Evolutionary conservation across 2,888 invertebrate genomes (phyloP), one percentile per base, ranked within the genome.

Genomic region (Troglohyphantes excavatus): DNA sequence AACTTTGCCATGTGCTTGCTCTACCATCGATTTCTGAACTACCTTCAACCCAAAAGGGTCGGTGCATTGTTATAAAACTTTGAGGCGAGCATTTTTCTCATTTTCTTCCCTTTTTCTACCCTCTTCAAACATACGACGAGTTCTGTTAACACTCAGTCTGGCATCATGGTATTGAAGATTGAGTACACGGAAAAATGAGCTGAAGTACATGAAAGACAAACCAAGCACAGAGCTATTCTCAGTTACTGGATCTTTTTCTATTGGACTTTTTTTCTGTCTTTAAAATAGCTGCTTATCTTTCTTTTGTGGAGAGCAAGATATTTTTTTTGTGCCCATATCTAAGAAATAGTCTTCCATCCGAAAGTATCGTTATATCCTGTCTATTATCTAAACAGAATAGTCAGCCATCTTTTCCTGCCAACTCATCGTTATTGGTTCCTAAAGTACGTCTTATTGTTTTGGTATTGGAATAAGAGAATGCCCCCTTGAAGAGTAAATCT

Each of bases 201-300:
- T 21, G 26, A 67, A 81, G 79, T 81, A 67, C 67, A 81, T 81
- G 67, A 68, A 81, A 81, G 79, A 81, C 79, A 81, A 81, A 81
- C 79, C 68, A 29, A 67, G 67, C 67, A 11, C 21, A 59, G 29
- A n/a, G 53, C 68, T 33, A 53, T 75, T 61, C 75, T 59, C 33
- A 21, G 59, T 59, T 61, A 29, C 29, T 21, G 67, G 65, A 81
- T 81, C 68, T 46, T 43, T 68, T 67, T 29, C 11, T 46, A 46
- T 17, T 7, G 11, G 46, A 9, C 9, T 17, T 46, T 46, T 46
- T 46, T 46, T 17, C 17, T 46, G 5, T 33, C 33, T 9, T 33
- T 33, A 33, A 46, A 46, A 46, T 13, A 17, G 46, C 27, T 17
- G 39, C 13, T 39, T 67, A 23, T 39, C 43, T 17, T 17, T 21